Evolutionary conservation across 2,888 invertebrate genomes (phyloP), one percentile per base, ranked within the genome.

Genomic region (Campoplex nolae): DNA sequence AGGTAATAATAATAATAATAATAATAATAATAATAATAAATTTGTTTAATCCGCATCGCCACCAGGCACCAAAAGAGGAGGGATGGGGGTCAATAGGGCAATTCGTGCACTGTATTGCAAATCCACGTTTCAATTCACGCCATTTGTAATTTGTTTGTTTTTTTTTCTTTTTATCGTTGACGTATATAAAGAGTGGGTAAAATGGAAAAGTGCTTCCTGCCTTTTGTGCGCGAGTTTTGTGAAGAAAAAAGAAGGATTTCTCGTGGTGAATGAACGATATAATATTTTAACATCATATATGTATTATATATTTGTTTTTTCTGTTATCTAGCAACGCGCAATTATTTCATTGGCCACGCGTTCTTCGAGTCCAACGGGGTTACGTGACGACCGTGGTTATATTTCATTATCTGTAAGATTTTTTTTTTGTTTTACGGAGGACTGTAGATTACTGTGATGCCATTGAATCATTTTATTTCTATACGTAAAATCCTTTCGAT

Each of bases 1-100:
- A 91, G 92, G 92, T 93, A 92, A 92, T 92, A 91, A 92, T 93
- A 90, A 90, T 91, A 90, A 90, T 91, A 54, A 77, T 93, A 90
- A 90, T 91, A 54, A 77, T 93, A 90, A 42, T 45, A 45, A 90
- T 91, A 90, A 90, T 91, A 48, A 76, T 89, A 89, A 89, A 85
- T 89, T 83, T 90, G 90, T 90, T 88, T 45, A 83, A 89, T 90
- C 88, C 89, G 87, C 89, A 92, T 93, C 91, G 91, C 91, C 92
- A 92, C 92, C 93, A 93, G 92, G 93, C 93, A 93, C 93, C 93
- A 92, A 91, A 84, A 18, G 56, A 45, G 13, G 65, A 16, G 54
- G 11, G 88, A 35, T 16, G 16, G 13, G n/a, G 35, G 54, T 16
- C 89, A 83, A 87, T 89, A 89, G 88, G 85, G 87, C 88, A 91